Evolutionary conservation across 1,140 invertebrate species (phyloP), one percentile per base, ranked within the genome.

Genomic region (Dreissena polymorpha): DNA sequence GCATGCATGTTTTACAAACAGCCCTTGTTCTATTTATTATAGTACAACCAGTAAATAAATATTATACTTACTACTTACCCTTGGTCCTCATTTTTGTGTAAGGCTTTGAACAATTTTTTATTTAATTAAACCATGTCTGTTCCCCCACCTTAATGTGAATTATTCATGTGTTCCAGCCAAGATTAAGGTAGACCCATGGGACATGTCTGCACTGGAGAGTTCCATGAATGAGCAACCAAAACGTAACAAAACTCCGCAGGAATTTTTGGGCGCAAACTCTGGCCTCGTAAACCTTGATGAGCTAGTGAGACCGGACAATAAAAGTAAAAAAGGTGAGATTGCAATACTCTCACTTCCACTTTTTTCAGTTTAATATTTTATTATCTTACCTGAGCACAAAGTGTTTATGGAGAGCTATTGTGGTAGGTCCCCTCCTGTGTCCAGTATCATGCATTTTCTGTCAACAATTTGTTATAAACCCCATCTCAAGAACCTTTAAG

Each of bases 231-330:
- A 71, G 29, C 81, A 83, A 55, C 67, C 81, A 13, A 76, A 83
- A 27, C 51, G 74, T 14, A 83, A 55, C 25, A 83, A 83, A 64
- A 83, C 81, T n/a, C 81, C 81, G 16, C 73, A 83, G 25, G 81
- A 83, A 60, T 83, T 83, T 39, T 73, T 83, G 13, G 81, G 81
- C 51, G 73, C 81, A 16, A 75, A 83, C 67, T 83, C 81, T 1
- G 65, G 57, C 25, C 81, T 83, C 2, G 81, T 83, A 8, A 83
- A 83, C 39, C 73, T 83, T 23, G 81, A 83, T 76, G 81, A 83
- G 55, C 67, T 83, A 23, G 81, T 83, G n/a, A 83, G 70, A 64
- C 23, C 81, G 10, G 70, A 81, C 72, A 29, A 69, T 21, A 74
- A 83, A 10, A 60, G 53, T 71, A 83, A 83, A 68, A 83, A 77